These are phyloP conservation scores for Mastomys coucha DNA, from an alignment of 2,113 vertebrate genomes.

Conservation along the genomic window DNA sequence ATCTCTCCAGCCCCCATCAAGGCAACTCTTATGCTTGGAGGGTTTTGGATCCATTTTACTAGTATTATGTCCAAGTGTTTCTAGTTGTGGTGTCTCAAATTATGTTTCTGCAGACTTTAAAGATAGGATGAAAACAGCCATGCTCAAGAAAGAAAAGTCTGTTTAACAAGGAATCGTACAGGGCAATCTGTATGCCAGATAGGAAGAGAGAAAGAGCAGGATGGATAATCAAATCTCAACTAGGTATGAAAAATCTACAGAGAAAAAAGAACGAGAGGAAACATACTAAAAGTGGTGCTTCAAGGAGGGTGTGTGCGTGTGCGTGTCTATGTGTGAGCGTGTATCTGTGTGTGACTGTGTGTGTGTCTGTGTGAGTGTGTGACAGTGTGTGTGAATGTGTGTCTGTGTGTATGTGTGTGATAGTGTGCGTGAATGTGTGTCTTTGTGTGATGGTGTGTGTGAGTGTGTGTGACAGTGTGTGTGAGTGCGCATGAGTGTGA, in stretches of 20 bases:
- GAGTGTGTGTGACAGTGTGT: too few species aligned
- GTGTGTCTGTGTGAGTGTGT: background rate
- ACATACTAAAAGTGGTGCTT: background rate
- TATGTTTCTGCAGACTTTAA: constrained; percentile 40
- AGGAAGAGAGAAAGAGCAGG: background rate
- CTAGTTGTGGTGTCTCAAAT: constrained; percentile 25
- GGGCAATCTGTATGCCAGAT: background rate
- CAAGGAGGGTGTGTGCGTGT: background rate
- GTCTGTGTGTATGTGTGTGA: background rate
- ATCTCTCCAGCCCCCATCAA: too few species aligned
- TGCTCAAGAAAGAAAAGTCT: constrained; percentile 11
- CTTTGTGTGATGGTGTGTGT: background rate
- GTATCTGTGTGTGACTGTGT: background rate
- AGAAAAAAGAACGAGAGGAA: background rate
- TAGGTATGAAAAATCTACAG: background rate
- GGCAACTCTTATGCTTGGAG: background rate
- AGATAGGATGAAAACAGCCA: constrained; percentile 6
- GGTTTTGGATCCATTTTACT: background rate
- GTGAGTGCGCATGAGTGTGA: too few species aligned
- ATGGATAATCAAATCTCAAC: background rate
- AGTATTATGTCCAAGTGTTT: background rate
- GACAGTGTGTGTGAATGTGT: background rate
- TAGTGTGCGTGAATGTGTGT: background rate
- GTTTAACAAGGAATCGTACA: background rate
- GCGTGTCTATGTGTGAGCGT: background rate